Base-by-base conservation (phyloP, 2,797 vertebrate genomes). In the Staurois parvus region DNA sequence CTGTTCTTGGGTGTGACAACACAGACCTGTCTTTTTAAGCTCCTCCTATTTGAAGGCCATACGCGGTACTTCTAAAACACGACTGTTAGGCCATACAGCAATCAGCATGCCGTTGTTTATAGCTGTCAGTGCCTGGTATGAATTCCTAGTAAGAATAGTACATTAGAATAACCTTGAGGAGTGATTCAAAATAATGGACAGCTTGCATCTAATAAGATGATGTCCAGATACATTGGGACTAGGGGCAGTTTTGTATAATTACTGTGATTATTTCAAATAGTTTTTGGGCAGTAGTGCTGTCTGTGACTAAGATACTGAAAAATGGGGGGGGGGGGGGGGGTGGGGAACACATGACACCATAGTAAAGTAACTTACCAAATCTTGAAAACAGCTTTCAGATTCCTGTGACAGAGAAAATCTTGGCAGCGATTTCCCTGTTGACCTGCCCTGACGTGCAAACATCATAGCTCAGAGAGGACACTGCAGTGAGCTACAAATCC, bases 231-330 rank as follows among this genome's bases (percentile, higher is more conserved):
- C 84, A 80, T 48, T 79, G 66, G 76, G 62, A 84, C 68, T 12
- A 28, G 68, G 76, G 84, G 19, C 56, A 85, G 29, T 30, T 32
- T 72, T 85, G 59, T 29, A 24, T 74, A 80, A 79, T 72, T 74
- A 42, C 76, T 52, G 40, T 32, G 72, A 81, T 62, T 75, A 75
- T 79, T 80, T 52, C 13, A 69, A 75, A 80, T 81, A 69, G 26
- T 76, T 75, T 37, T 85, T 80, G 77, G 77, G 76, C 29, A 42
- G 32, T 19, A 29, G 68, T 76, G 42, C 75, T 72, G 30, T 73
- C 84, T 69, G 64, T 29, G 34, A 26, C 37, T 75, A 68, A 75
- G 30, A 85, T 66, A 12, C 70, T 52, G 67, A 24, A 11, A 67
- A 73, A 45, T 29, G 29, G 11, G 83, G 21, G 24, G 72, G n/a